Base-by-base conservation (phyloP, 2,797 vertebrate species). In the Psittacula echo region DNA sequence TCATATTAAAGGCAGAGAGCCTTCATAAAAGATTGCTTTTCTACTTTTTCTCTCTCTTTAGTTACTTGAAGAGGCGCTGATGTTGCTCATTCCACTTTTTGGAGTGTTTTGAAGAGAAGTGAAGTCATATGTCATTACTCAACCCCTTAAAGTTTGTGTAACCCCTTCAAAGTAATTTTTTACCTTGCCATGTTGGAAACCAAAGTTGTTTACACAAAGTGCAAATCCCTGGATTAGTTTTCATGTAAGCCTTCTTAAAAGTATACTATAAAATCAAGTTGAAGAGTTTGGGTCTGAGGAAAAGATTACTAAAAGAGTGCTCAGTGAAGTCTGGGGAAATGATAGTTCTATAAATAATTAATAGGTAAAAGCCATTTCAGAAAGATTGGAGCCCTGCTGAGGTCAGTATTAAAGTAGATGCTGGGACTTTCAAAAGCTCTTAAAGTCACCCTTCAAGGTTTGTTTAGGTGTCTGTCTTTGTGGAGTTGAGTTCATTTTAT, bases 311-410 rank as follows among this genome's bases (percentile, higher is more conserved):
- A 94, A 95, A 91, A 48, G 45, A 85, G 44, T 88, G 34, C 74
- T 54, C 41, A 72, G 84, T 87, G 87, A 87, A 90, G 79, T 84
- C 70, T 39, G 23, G 73, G 47, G 53, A 95, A 77, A 62, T 84
- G 71, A 85, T 93, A 89, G 89, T 91, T 95, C 70, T 93, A 89
- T 90, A 94, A 97, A 94, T 96, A 96, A 94, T 93, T 91, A 95
- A 96, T 92, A 85, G 87, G 70, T 91, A 84, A 95, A 97, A 96
- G 73, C 84, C 19, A 23, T 96, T 96, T 94, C 80, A 81, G 48
- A 90, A 94, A 83, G 67, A 29, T 39, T 85, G 65, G 50, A 96
- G 89, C 75, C 76, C 71, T 91, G 32, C 48, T 93, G 83, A 94
- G 94, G 76, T 95, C 90, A 89, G 29, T 73, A 71, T 91, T 90